phyloP scores from a whole-genome alignment of 2,113 vertebrate species.

The Osmerus eperlanus region DNA sequence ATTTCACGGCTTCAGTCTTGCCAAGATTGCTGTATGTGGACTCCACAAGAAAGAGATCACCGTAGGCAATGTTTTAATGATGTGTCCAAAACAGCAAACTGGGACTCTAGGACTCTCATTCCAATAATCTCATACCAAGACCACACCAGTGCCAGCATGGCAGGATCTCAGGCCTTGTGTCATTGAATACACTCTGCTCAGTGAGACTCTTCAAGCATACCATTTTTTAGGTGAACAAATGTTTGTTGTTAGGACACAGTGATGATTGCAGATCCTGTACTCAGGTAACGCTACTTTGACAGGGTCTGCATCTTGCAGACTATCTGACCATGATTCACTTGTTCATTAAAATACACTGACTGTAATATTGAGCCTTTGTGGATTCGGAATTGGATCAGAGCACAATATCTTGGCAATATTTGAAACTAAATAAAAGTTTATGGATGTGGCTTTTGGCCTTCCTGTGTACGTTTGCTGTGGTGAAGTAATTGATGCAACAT shows the following conservation, averaged over 20 bases:
- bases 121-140: not conserved
- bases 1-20: conserved; percentile 21
- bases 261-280: too few relatives aligned
- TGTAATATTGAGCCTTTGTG: too few relatives aligned
- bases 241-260: too few relatives aligned
- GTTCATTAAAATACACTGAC: too few relatives aligned
- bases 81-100: conserved; percentile 3
- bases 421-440: conserved; percentile 23
- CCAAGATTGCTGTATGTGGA: not conserved
- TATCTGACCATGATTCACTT: too few relatives aligned
- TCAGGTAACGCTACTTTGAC: too few relatives aligned
- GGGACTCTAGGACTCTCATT: too few relatives aligned
- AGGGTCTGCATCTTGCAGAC: too few relatives aligned
- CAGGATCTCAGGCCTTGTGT: not conserved
- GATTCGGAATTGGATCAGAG: conserved; percentile 19
- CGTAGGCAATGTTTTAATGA: not conserved
- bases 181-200: not conserved
- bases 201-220: too few relatives aligned
- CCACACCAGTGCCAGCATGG: not conserved
- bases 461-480: conserved; percentile 4
- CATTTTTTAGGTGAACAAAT: too few relatives aligned
- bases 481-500: conserved; percentile 24
- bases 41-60: not conserved
- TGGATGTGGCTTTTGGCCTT: conserved; percentile 23
- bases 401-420: conserved; percentile 25